Base-by-base conservation (phyloP, 2,888 invertebrate species). In the Scelioninae gen. 1 region DNA sequence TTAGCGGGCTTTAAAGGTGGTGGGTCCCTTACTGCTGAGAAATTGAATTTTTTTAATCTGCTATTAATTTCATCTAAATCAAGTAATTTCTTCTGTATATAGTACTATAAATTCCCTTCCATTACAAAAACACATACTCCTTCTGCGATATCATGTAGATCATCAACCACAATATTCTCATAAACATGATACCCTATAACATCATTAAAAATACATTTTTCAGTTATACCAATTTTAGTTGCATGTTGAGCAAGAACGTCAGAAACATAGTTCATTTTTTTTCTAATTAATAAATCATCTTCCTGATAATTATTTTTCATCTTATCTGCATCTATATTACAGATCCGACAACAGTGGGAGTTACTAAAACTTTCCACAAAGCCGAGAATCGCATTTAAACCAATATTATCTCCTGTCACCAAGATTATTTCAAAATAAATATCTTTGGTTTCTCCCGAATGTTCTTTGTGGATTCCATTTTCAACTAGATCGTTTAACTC, bases 201-300 rank as follows among this genome's bases (percentile, higher is more conserved):
- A 53, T 66, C 23, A 65, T 85, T 81, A 7, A 66, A 81, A 34
- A 84, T 16, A n/a, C 84, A 84, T 9, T 13, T 15, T 23, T 72
- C 72, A 31, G 32, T 6, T 5, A 76, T 66, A 7, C 66, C 76
- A 10, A 66, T 66, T 29, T 5, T 5, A 6, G 4, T 51, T 4
- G 38, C 5, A 71, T 65, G 45, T 11, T 34, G 23, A 8, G 34
- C 31, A n/a, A 38, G 13, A 23, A 78, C 31, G 29, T 78, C 69
- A 8, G 15, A 0, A 65, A 16, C 10, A 34, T 78, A 78, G 40
- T 45, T 71, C 13, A 65, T 34, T 29, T 51, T 38, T 15, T 10
- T 60, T 51, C 79, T 32, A 0, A 66, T 10, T 10, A 79, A 29
- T 13, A 29, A 15, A 5, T 47, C 31, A 60, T 79, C 53, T 60